These are phyloP conservation scores for Paraescarpia echinospica DNA, from an alignment of 1,140 invertebrate species.

Conservation along the genomic window DNA sequence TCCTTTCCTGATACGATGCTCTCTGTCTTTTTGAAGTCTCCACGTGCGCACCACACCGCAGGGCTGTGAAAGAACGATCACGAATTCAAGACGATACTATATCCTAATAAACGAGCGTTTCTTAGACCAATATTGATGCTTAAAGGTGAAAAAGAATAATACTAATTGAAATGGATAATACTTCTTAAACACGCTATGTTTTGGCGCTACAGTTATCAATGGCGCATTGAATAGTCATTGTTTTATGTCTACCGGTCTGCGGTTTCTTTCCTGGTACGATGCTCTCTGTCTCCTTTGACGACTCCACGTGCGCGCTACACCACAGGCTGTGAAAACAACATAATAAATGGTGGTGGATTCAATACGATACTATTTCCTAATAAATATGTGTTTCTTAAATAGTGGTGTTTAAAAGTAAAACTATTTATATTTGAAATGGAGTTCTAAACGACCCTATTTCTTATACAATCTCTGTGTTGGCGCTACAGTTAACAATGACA, in stretches of 20 bases:
- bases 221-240: too few relatives aligned
- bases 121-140: too few relatives aligned
- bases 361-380: not conserved
- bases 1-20: not conserved
- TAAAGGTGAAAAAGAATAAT: too few relatives aligned
- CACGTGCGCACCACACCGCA: not conserved
- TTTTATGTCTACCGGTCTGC: not conserved
- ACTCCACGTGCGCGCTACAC: not conserved
- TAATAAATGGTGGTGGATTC: not conserved
- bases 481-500: too few relatives aligned
- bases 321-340: not conserved
- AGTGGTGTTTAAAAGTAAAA: not conserved
- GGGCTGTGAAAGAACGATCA: not conserved
- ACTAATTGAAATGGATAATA: too few relatives aligned
- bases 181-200: too few relatives aligned
- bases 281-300: not conserved
- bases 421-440: not conserved
- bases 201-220: too few relatives aligned
- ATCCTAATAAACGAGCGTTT: not conserved
- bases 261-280: not conserved
- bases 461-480: not conserved
- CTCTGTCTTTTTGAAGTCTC: not conserved
- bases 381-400: not conserved
- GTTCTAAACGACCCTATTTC: not conserved
- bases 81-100: not conserved